Evolutionary conservation across 2,888 invertebrate species (phyloP).

Genomic region (Germaria angustata): DNA sequence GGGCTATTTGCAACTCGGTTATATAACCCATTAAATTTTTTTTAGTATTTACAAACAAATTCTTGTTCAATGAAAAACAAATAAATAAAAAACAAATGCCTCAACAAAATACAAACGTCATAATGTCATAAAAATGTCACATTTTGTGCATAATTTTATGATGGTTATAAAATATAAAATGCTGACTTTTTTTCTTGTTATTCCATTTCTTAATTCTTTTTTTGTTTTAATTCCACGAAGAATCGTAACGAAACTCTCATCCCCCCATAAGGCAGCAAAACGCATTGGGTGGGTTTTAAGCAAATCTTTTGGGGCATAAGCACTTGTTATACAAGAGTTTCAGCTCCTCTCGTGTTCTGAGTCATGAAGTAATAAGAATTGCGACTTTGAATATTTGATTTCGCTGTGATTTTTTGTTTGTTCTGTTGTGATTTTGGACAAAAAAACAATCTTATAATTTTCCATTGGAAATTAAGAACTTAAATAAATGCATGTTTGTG

Average conservation of each 20-base stretch:
- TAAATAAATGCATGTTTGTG: neutral
- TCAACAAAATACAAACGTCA: conserved; percentile 72
- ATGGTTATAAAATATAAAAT: conserved; percentile 77
- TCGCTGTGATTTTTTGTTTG: conserved; percentile 21
- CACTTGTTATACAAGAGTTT: conserved; percentile 6
- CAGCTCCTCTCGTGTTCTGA: neutral
- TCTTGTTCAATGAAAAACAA: conserved; percentile 22
- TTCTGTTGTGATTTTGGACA: conserved; percentile 34
- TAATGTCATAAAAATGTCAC: conserved; percentile 79
- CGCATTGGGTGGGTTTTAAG: neutral
- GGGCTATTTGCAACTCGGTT: neutral
- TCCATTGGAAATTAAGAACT: neutral
- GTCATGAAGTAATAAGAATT: neutral
- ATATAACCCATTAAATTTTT: neutral
- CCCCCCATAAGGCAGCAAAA: neutral
- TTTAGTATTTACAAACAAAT: neutral
- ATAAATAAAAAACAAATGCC: neutral
- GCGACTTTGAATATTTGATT: conserved; percentile 58
- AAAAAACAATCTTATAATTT: neutral
- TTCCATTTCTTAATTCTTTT: conserved; percentile 35
- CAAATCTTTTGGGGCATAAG: neutral
- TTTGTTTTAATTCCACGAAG: conserved; percentile 51
- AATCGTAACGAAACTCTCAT: neutral
- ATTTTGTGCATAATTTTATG: conserved; percentile 79
- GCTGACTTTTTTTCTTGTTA: conserved; percentile 55